Evolutionary conservation across 2,888 invertebrate species (phyloP), one percentile per base, ranked within the genome.

Genomic region (Perizoma flavofasciatum): DNA sequence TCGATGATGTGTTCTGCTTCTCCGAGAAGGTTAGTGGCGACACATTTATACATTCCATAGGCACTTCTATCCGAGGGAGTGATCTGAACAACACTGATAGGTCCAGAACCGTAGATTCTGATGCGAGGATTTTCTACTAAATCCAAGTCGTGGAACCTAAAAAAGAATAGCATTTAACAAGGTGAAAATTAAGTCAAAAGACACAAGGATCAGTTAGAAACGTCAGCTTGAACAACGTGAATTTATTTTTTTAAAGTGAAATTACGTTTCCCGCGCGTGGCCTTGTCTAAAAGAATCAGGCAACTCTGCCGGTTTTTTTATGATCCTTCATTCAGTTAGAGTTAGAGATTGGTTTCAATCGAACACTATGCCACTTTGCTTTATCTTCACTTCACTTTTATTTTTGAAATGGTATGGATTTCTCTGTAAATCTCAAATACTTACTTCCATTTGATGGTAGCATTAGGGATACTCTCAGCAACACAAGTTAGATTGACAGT

Each of bases 401-500:
- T n/a, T n/a, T n/a, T n/a, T n/a, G 22, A 22, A 22, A 22, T 22
- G 22, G 3, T 22, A 22, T 3, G 22, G 22, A 22, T 22, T 22
- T 3, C 3, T 22, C 22, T 22, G 22, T 22, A 22, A 22, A 22
- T 22, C 3, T 22, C 1, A 22, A 22, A 22, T 67, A 78, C 90
- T 83, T 91, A 94, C 83, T 94, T 94, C 98, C 98, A 98, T 77
- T 95, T 94, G 71, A 98, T 97, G 6, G 98, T 98, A 0, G 98
- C 98, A 81, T 98, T 98, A 4, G 98, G 98, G 74, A 98, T 94
- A 78, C 95, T 94, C 84, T 97, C 96, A n/a, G 97, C 97, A 48
- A 96, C 92, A 79, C 98, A 98, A 61, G 96, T 96, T 5, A 98
- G 92, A 83, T 98, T 98, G 2, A 96, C 96, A 0, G 95, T 95